These are phyloP conservation scores for Rhabdomys dilectus DNA, from an alignment of 2,113 vertebrate genomes.

Conservation along the genomic window DNA sequence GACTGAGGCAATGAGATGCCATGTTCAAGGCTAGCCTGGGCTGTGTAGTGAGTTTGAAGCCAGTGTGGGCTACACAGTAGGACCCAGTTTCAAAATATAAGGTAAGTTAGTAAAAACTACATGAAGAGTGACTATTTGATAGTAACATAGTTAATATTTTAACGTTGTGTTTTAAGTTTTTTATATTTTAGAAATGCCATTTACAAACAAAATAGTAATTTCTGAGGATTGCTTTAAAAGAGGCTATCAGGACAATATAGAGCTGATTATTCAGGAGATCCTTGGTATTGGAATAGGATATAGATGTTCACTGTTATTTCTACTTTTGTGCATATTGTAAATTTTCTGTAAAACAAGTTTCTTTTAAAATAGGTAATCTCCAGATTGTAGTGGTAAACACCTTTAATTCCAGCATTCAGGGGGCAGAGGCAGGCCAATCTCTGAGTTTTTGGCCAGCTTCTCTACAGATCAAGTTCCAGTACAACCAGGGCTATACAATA, in stretches of 20 bases:
- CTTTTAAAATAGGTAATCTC: background rate
- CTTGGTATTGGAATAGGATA: background rate
- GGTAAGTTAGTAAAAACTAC: background rate
- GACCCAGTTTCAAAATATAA: background rate
- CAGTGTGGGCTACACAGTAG: background rate
- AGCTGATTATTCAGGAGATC: background rate
- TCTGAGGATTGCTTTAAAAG: slow-evolving; percentile 33
- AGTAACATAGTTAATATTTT: slow-evolving; percentile 2
- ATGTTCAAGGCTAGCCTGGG: background rate
- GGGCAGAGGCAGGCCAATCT: background rate
- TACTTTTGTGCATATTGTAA: slow-evolving; percentile 7
- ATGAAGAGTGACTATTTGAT: slow-evolving; percentile 12
- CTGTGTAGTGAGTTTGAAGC: background rate
- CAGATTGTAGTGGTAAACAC: background rate
- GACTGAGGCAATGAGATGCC: background rate
- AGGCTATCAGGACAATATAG: background rate
- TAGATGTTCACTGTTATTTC: slow-evolving; percentile 4
- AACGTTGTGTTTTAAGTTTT: background rate
- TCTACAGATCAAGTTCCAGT: background rate
- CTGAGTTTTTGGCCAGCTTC: background rate
- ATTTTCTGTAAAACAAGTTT: background rate
- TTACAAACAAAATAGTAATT: slow-evolving; percentile 36
- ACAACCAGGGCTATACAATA: background rate
- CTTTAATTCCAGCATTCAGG: background rate
- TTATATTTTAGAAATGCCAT: slow-evolving; percentile 37